Conservation (phyloP, 2,113 vertebrate species). For the Lynx canadensis region DNA sequence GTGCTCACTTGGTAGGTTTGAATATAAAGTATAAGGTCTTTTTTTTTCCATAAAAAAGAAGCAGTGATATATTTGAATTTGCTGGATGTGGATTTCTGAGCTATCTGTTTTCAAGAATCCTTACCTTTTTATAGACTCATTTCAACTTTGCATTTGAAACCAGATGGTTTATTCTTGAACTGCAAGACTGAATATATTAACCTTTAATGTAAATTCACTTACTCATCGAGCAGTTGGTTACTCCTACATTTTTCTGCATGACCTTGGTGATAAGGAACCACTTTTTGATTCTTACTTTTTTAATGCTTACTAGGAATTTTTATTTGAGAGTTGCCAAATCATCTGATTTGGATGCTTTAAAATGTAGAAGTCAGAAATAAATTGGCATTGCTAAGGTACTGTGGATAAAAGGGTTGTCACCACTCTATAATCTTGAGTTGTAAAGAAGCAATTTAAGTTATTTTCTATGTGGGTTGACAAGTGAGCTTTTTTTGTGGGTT, state of each 20-base stretch:
- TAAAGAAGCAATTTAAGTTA: constrained; percentile 69
- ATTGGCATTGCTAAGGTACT: constrained; percentile 52
- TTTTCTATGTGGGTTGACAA: constrained; percentile 72
- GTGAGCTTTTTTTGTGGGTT: constrained; percentile 52
- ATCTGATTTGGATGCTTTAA: constrained; percentile 65
- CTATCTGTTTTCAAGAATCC: constrained; percentile 65
- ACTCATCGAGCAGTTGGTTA: constrained; percentile 60
- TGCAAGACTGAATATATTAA: constrained; percentile 73
- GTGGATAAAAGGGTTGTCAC: constrained; percentile 41
- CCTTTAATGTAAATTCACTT: constrained; percentile 74
- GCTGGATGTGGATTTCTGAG: constrained; percentile 56
- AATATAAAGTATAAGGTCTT: constrained; percentile 41
- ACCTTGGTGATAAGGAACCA: constrained; percentile 70
- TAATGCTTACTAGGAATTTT: constrained; percentile 60
- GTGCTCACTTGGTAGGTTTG: constrained; percentile 54
- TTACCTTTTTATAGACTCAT: constrained; percentile 73
- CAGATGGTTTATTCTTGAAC: constrained; percentile 72
- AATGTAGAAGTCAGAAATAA: constrained; percentile 62
- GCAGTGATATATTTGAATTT: constrained; percentile 62
- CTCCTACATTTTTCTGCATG: constrained; percentile 65
- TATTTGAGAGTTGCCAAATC: constrained; percentile 54
- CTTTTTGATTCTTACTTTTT: constrained; percentile 52
- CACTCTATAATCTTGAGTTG: constrained; percentile 61
- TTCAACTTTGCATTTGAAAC: constrained; percentile 70
- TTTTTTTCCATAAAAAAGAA: neutral